Conservation (phyloP, 2,113 vertebrate genomes). For the Nipponia nippon region DNA sequence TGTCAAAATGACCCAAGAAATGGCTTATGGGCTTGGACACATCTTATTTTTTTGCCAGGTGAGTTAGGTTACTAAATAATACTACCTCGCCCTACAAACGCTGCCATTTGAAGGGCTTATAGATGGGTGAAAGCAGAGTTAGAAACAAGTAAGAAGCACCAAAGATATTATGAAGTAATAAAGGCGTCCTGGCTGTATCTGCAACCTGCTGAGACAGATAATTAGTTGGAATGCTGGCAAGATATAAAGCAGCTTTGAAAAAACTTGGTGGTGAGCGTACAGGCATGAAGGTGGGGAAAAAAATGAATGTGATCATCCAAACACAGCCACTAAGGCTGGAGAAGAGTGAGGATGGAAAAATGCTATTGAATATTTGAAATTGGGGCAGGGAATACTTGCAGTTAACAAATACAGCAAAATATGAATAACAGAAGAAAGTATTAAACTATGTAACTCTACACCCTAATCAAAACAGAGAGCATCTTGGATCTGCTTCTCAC, state of each 20-base stretch:
- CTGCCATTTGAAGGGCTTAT: neutral
- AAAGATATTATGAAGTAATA: neutral
- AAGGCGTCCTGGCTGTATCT: neutral
- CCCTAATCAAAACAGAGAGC: neutral
- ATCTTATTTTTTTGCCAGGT: neutral
- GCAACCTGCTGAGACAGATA: neutral
- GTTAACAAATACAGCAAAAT: neutral
- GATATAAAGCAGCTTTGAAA: neutral
- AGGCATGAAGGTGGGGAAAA: neutral
- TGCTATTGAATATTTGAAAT: neutral
- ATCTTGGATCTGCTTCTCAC: neutral
- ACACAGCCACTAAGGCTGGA: neutral
- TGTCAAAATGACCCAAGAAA: neutral
- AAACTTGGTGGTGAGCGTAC: neutral
- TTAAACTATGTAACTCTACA: neutral
- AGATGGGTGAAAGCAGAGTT: neutral
- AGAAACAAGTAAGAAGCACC: neutral
- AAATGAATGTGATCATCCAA: neutral
- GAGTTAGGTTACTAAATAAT: neutral
- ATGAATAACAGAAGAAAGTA: neutral
- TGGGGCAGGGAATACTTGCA: neutral
- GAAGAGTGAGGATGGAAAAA: neutral
- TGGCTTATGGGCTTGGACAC: neutral
- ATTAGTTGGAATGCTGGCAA: neutral
- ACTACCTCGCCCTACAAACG: neutral